phyloP scores from a whole-genome alignment of 2,888 invertebrate genomes.

The Stenchaetothrips biformis region DNA sequence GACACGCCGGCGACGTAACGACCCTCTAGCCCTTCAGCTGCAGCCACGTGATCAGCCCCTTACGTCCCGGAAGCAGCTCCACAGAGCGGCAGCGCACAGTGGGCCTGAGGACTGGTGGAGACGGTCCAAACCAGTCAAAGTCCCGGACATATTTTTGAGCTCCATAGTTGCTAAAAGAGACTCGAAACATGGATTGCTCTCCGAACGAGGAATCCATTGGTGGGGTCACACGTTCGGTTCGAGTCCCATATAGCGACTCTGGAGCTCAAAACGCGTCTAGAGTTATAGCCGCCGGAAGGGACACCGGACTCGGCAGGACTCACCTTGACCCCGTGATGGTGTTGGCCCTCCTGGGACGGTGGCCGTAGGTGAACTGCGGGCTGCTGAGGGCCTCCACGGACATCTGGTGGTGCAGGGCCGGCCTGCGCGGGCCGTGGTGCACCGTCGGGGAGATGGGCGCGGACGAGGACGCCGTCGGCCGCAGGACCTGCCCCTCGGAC shows the following conservation, averaged over 20 bases:
- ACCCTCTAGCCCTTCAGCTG: not conserved
- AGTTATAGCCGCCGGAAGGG: not conserved
- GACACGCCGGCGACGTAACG: not conserved
- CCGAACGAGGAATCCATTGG: too few relatives aligned
- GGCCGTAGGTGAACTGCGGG: not conserved
- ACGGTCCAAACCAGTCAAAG: too few relatives aligned
- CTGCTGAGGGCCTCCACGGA: constrained; percentile 2
- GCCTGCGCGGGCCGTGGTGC: not conserved
- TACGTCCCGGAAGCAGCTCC: not conserved
- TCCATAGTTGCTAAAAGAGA: too few relatives aligned
- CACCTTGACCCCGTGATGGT: constrained; percentile 5
- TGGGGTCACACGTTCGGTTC: too few relatives aligned
- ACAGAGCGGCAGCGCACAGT: not conserved
- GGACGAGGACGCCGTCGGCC: not conserved
- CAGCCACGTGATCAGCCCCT: not conserved
- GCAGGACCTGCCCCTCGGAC: constrained; percentile 8
- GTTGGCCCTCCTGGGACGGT: constrained; percentile 1
- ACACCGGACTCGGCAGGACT: not conserved
- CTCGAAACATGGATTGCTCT: too few relatives aligned
- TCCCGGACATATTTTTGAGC: too few relatives aligned
- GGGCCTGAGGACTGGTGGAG: not conserved
- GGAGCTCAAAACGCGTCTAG: not conserved
- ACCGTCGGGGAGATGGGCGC: not conserved
- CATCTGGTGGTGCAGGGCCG: not conserved
- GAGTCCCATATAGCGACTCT: too few relatives aligned